A percentile compares a stretch with the other conserved stretches of the same genome.
phyloP scores from a whole-genome alignment of 2,888 invertebrate species.

The Hymenopus coronatus region DNA sequence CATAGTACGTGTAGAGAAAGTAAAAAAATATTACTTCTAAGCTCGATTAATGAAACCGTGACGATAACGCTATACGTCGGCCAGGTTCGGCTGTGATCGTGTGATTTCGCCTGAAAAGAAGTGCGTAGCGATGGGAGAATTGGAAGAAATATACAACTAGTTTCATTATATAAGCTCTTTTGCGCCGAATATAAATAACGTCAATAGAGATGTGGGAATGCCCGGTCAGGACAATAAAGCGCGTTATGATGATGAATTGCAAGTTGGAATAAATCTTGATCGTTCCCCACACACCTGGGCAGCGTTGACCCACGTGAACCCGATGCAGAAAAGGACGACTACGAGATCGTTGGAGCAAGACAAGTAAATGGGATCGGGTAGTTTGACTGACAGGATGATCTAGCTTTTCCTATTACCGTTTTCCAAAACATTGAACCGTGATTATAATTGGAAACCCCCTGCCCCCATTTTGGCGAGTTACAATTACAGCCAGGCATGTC shows the following conservation, averaged over 20 bases:
- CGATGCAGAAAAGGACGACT: neutral
- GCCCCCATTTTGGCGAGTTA: neutral
- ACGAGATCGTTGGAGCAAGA: neutral
- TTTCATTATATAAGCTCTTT: neutral
- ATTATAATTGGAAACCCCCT: neutral
- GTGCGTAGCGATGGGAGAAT: neutral
- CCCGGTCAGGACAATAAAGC: neutral
- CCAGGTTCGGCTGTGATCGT: neutral
- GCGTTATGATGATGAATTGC: neutral
- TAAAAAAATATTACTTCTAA: neutral
- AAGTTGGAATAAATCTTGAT: neutral
- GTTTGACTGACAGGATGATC: conserved; percentile 10
- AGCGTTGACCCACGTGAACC: neutral
- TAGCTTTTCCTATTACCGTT: neutral
- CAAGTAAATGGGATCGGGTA: neutral
- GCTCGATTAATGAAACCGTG: neutral
- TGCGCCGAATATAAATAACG: neutral
- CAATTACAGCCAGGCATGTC: neutral
- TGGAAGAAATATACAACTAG: neutral
- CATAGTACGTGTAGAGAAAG: neutral
- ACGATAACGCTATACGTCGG: neutral
- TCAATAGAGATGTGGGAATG: neutral
- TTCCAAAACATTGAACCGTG: conserved; percentile 11
- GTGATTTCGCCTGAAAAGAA: neutral
- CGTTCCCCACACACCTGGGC: neutral